phyloP scores from a whole-genome alignment of 1,140 invertebrate species.

The Camponotus pennsylvanicus region DNA sequence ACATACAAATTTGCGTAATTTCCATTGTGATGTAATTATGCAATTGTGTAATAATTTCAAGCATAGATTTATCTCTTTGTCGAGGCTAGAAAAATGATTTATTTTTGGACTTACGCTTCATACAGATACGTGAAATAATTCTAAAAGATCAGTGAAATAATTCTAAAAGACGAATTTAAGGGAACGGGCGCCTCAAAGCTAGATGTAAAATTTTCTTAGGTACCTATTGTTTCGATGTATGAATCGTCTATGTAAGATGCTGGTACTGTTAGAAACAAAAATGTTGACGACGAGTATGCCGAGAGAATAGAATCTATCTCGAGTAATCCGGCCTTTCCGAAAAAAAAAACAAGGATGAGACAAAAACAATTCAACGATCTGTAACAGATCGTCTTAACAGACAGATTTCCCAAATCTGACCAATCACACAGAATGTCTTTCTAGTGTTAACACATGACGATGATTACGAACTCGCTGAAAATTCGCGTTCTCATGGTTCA shows the following conservation, averaged over 20 bases:
- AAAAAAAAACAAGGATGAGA: constrained; percentile 28
- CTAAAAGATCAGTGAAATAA: constrained; percentile 41
- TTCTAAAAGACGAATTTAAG: constrained; percentile 70
- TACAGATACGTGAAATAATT: constrained; percentile 21
- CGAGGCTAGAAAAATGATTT: constrained; percentile 5
- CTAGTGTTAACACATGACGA: constrained; percentile 70
- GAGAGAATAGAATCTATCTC: constrained; percentile 52
- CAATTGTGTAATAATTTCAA: constrained; percentile 1
- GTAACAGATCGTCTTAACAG: constrained; percentile 35
- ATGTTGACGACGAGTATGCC: constrained; percentile 15
- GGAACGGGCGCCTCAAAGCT: constrained; percentile 68
- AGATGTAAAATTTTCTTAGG: constrained; percentile 73
- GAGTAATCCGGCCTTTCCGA: constrained; percentile 42
- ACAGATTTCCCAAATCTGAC: constrained; percentile 68
- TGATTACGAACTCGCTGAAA: constrained; percentile 73
- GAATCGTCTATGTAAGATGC: constrained; percentile 69
- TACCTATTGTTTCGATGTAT: constrained; percentile 72
- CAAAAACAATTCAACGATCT: constrained; percentile 46
- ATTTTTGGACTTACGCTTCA: constrained; percentile 21
- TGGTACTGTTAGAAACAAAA: constrained; percentile 42
- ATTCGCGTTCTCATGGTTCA: constrained; percentile 74
- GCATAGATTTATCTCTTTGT: neutral
- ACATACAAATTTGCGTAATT: neutral
- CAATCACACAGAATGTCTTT: constrained; percentile 74
- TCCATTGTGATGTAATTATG: neutral